These are phyloP conservation scores for Gymnoscelis rufifasciata DNA, from an alignment of 2,888 invertebrate genomes.

Conservation along the genomic window DNA sequence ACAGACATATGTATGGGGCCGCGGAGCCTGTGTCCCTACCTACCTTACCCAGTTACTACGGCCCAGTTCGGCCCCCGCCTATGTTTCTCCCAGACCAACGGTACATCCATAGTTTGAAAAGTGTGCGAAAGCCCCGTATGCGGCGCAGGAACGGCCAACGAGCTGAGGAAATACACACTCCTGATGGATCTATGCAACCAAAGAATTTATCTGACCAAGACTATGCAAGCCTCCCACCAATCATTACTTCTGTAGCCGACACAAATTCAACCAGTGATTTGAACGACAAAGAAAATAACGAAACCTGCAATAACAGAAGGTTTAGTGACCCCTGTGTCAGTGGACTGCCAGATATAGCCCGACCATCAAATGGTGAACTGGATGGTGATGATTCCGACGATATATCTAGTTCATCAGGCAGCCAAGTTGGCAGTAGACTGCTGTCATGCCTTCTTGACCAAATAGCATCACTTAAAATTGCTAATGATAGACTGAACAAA, in stretches of 20 bases:
- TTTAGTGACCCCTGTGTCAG: constrained; percentile 84
- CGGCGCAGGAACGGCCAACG: constrained; percentile 52
- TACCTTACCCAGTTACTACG: constrained; percentile 78
- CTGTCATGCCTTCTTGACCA: constrained; percentile 84
- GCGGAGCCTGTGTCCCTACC: constrained; percentile 83
- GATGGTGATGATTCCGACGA: constrained; percentile 72
- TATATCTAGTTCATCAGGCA: constrained; percentile 73
- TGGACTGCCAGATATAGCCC: constrained; percentile 63
- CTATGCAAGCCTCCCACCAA: constrained; percentile 85
- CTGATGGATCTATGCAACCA: constrained; percentile 54
- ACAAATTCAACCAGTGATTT: constrained; percentile 71
- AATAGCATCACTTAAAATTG: constrained; percentile 83
- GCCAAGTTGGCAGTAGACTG: constrained; percentile 78
- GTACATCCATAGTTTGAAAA: constrained; percentile 54
- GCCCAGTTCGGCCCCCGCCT: constrained; percentile 37
- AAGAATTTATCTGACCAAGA: constrained; percentile 70
- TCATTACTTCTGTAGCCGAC: constrained; percentile 77
- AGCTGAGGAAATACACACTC: constrained; percentile 51
- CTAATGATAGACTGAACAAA: constrained; percentile 85
- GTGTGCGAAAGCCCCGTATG: constrained; percentile 53
- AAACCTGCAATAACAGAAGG: constrained; percentile 76
- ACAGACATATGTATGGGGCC: constrained; percentile 74
- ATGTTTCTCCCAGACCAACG: constrained; percentile 57
- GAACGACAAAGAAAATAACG: constrained; percentile 73
- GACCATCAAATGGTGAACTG: constrained; percentile 69